These are phyloP conservation scores for Acropternis orthonyx DNA, from an alignment of 2,797 vertebrate genomes.

Conservation along the genomic window DNA sequence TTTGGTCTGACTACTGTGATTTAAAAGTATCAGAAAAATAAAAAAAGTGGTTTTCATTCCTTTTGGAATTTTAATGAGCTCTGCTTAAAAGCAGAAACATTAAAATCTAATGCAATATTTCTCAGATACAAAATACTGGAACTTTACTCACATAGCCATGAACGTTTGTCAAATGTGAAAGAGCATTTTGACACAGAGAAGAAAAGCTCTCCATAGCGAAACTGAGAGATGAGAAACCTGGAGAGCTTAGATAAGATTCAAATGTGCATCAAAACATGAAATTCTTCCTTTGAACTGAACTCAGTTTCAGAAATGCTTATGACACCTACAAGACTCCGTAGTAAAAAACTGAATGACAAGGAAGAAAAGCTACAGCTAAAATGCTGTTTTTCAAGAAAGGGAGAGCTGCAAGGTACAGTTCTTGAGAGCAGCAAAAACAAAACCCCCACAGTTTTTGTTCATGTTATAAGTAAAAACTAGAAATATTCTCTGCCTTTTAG, in stretches of 20 bases:
- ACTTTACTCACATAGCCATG: background rate
- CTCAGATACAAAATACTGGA: background rate
- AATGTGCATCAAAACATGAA: background rate
- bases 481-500: background rate
- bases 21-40: background rate
- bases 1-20: background rate
- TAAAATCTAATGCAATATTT: background rate
- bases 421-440: background rate
- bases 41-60: background rate
- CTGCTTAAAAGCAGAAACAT: background rate
- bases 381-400: background rate
- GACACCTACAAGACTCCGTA: background rate
- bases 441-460: background rate
- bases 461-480: background rate
- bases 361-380: background rate
- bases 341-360: background rate
- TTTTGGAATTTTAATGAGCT: background rate
- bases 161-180: background rate
- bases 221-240: background rate
- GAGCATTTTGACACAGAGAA: background rate
- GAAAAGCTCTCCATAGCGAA: background rate
- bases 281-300: background rate
- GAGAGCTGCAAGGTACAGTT: background rate
- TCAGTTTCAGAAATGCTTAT: background rate
- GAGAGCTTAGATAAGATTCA: slow-evolving; percentile 3